Conservation (phyloP, 2,113 vertebrate genomes). For the Perca schrenkii region DNA sequence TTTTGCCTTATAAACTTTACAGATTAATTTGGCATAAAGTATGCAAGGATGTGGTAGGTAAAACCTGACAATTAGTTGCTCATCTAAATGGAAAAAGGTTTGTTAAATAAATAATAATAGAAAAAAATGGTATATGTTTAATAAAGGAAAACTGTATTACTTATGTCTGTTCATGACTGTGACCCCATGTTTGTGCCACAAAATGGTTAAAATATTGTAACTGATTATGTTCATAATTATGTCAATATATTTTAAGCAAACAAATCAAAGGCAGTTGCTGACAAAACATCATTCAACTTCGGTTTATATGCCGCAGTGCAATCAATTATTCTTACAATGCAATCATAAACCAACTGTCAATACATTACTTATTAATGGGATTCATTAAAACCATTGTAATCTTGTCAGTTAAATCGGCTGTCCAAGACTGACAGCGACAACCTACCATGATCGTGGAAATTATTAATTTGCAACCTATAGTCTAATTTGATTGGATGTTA, state of each 20-base stretch:
- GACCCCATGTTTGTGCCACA: not conserved
- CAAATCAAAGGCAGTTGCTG: not conserved
- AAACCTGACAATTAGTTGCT: not conserved
- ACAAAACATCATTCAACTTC: not conserved
- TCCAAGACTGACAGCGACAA: slow-evolving; percentile 75
- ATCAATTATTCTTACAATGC: not conserved
- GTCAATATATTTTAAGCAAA: not conserved
- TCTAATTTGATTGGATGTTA: slow-evolving; percentile 64
- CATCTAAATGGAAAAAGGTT: not conserved
- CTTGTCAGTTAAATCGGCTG: slow-evolving; percentile 33
- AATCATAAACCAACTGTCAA: not conserved
- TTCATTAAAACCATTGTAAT: not conserved
- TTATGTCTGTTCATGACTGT: not conserved
- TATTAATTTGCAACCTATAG: not conserved
- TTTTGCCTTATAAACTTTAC: slow-evolving; percentile 25
- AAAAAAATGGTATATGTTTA: not conserved
- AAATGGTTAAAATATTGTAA: not conserved
- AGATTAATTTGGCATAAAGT: slow-evolving; percentile 27
- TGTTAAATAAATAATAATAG: not conserved
- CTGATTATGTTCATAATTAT: not conserved
- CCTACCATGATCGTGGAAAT: slow-evolving; percentile 75
- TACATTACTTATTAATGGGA: slow-evolving; percentile 15
- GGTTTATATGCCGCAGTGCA: not conserved
- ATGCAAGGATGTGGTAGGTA: not conserved
- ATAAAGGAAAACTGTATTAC: not conserved